Percentiles rank a stretch among this genome's conserved stretches.
phyloP scores from a whole-genome alignment of 2,797 vertebrate species.

The Harpagifer antarcticus region DNA sequence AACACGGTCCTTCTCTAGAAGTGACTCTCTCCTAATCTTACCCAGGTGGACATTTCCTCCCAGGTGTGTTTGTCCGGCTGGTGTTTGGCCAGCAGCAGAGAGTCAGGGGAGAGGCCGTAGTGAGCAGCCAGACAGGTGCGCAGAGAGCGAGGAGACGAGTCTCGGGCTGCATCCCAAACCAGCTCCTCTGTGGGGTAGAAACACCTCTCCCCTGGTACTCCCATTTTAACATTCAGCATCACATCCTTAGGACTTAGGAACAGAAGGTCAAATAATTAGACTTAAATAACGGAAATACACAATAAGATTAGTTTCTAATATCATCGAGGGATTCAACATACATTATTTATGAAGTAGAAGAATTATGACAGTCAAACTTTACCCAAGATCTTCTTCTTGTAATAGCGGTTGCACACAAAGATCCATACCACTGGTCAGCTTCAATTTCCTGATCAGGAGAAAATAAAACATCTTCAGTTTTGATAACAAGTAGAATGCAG shows the following conservation, averaged over 20 bases:
- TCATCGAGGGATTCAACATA: neutral
- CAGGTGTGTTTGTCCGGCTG: constrained; percentile 91
- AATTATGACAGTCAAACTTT: constrained; percentile 45
- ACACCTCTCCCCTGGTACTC: constrained; percentile 86
- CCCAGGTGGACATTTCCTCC: constrained; percentile 92
- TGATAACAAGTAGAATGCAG: neutral
- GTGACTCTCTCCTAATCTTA: constrained; percentile 61
- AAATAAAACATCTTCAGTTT: constrained; percentile 5
- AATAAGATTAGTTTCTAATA: neutral
- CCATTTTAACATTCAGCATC: constrained; percentile 89
- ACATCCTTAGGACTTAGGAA: constrained; percentile 85
- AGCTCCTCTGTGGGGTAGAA: constrained; percentile 87
- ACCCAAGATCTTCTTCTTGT: constrained; percentile 91
- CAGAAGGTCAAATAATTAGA: neutral
- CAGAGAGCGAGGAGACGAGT: constrained; percentile 84
- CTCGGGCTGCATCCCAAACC: constrained; percentile 89
- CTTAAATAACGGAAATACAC: neutral
- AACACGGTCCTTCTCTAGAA: neutral
- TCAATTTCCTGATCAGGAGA: constrained; percentile 88
- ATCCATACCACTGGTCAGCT: constrained; percentile 83
- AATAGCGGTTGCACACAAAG: constrained; percentile 90
- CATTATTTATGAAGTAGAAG: neutral
- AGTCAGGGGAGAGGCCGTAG: constrained; percentile 88
- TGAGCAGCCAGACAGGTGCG: constrained; percentile 85
- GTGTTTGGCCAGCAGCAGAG: constrained; percentile 93